Evolutionary conservation across 1,140 invertebrate species (phyloP), one percentile per base, ranked within the genome.

Genomic region (Tribolium madens): DNA sequence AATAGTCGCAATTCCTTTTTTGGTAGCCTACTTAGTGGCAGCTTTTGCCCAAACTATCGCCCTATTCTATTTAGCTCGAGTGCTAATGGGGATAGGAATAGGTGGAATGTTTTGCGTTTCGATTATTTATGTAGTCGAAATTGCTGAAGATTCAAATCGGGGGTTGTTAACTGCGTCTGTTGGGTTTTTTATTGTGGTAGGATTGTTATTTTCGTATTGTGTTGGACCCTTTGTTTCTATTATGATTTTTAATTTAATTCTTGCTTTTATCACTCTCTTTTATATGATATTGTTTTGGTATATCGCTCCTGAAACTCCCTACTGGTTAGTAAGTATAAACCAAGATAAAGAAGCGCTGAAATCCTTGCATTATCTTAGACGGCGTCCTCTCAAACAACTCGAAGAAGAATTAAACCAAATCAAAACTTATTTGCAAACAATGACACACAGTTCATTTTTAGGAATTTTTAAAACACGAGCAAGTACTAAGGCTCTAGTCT

Each of bases 271-370:
- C 10, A 42, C 87, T 0, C 81, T 86, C 0, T 90, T 92, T 83
- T 26, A 26, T 5, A 26, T 26, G 0, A 4, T 26, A 0, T 26
- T 26, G 2, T 26, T 26, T 5, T 72, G 88, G 4, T n/a, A 79
- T 0, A 14, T 81, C 9, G 76, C 76, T 1, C 94, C 95, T 0
- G 96, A 97, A 84, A 93, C 93, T 10, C 96, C 96, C 0, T 91
- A 91, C 53, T 94, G 89, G 73, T 87, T 92, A 33, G 84, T 94
- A 0, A 85, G 86, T 3, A 90, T 90, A 82, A 87, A 86, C n/a
- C 86, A 89, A 15, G 88, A 88, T 31, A 84, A 88, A 1, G 89
- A 92, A 4, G 95, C 94, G 0, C 82, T 89, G 0, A 82, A 87
- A 2, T 86, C 91, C 2, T 83, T 97, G 73, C 84, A 87, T 36